phyloP scores from a whole-genome alignment of 1,140 invertebrate species.

The Diabrotica undecimpunctata region DNA sequence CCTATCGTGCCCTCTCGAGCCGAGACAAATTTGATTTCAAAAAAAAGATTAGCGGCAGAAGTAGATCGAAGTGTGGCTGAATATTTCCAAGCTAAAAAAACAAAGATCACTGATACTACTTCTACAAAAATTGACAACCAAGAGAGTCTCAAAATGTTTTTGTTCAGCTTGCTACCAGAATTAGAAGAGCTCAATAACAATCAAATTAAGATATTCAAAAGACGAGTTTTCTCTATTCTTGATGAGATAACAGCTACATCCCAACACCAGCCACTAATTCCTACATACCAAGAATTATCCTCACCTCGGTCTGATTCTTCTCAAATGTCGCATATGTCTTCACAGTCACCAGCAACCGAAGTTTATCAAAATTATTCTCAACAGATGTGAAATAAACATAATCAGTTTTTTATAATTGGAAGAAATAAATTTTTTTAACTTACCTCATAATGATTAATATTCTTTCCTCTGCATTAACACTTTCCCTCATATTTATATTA shows the following conservation, averaged over 20 bases:
- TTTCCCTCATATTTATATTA: no score
- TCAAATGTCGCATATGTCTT: no score
- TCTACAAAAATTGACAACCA: constrained; percentile 27
- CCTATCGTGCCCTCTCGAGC: not conserved
- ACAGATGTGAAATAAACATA: no score
- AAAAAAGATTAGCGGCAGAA: constrained; percentile 24
- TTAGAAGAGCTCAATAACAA: constrained; percentile 33
- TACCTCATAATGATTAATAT: no score
- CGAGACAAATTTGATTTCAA: constrained; percentile 17
- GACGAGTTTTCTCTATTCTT: constrained; percentile 29
- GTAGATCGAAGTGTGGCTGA: constrained; percentile 32
- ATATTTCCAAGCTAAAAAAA: constrained; percentile 37
- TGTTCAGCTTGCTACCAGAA: constrained; percentile 36
- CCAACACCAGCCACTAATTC: constrained; percentile 9
- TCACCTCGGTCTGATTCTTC: constrained; percentile 13
- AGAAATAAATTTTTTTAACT: no score
- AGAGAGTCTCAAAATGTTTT: constrained; percentile 35
- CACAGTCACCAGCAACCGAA: no score
- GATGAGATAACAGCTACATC: constrained; percentile 32
- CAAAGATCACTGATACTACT: constrained; percentile 17
- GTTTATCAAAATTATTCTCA: no score
- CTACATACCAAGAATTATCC: not conserved
- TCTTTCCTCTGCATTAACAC: no score
- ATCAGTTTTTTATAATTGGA: no score
- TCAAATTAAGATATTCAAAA: constrained; percentile 35